Percentiles rank a stretch among this genome's conserved stretches.
Evolutionary conservation across 2,797 vertebrate genomes (phyloP).

Genomic region (Lacerta viridis): DNA sequence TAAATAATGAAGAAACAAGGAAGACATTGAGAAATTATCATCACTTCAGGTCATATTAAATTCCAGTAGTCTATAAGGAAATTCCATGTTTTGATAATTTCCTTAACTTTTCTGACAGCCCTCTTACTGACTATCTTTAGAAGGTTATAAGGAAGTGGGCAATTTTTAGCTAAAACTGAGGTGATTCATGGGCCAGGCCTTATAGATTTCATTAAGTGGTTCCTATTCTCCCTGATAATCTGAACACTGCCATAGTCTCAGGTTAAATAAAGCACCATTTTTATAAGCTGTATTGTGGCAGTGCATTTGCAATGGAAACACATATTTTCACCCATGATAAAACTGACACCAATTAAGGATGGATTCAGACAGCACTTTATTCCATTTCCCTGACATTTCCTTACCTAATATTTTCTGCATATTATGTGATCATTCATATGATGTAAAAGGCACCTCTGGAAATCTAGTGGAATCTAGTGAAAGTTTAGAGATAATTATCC

Average conservation of each 20-base stretch:
- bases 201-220: neutral
- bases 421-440: too few relatives aligned
- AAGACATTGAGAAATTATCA: too few relatives aligned
- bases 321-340: neutral
- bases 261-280: neutral
- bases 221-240: neutral
- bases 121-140: neutral
- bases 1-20: too few relatives aligned
- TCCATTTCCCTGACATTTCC: too few relatives aligned
- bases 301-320: neutral
- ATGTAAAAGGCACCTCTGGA: too few relatives aligned
- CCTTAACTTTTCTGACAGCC: neutral
- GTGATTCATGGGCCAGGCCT: neutral
- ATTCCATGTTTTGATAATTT: too few relatives aligned
- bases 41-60: too few relatives aligned
- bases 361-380: too few relatives aligned
- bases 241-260: neutral
- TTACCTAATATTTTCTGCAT: too few relatives aligned
- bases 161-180: neutral
- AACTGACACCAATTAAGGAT: neutral
- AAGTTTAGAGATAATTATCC: too few relatives aligned
- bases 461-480: too few relatives aligned
- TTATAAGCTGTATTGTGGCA: neutral
- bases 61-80: too few relatives aligned
- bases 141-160: neutral